These are phyloP conservation scores for Heteromormyrus szaboi DNA, from an alignment of 2,797 vertebrate species.

Conservation along the genomic window DNA sequence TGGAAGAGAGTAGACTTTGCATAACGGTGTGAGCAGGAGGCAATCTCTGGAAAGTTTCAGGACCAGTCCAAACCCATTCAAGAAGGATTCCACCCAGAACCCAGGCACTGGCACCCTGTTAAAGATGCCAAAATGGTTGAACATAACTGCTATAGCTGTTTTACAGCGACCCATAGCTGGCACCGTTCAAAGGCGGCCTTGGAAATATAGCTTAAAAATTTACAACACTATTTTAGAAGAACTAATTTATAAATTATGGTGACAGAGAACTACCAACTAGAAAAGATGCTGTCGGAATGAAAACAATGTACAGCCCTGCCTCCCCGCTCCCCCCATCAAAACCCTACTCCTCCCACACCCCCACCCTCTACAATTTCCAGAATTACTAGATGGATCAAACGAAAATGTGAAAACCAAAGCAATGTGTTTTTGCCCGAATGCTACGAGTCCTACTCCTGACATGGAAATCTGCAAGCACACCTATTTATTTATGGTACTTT, in stretches of 20 bases:
- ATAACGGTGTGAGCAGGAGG: neutral
- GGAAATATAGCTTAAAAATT: neutral
- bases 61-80: neutral
- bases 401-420: neutral
- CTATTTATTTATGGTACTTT: neutral
- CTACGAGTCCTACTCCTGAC: neutral
- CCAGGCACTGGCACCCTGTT: neutral
- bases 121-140: neutral
- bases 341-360: neutral
- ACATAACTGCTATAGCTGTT: neutral
- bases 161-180: neutral
- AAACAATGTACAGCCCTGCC: neutral
- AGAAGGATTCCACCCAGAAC: neutral
- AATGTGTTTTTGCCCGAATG: neutral
- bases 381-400: neutral
- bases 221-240: neutral
- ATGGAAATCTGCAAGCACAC: neutral
- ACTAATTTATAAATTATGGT: neutral
- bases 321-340: neutral
- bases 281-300: neutral
- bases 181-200: neutral
- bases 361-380: neutral
- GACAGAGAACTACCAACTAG: neutral
- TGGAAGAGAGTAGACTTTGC: neutral
- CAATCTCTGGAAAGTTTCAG: neutral